A percentile compares a stretch with the other conserved stretches of the same genome.
phyloP scores from a whole-genome alignment of 2,797 vertebrate species.

The Hypotaenidia okinawae region DNA sequence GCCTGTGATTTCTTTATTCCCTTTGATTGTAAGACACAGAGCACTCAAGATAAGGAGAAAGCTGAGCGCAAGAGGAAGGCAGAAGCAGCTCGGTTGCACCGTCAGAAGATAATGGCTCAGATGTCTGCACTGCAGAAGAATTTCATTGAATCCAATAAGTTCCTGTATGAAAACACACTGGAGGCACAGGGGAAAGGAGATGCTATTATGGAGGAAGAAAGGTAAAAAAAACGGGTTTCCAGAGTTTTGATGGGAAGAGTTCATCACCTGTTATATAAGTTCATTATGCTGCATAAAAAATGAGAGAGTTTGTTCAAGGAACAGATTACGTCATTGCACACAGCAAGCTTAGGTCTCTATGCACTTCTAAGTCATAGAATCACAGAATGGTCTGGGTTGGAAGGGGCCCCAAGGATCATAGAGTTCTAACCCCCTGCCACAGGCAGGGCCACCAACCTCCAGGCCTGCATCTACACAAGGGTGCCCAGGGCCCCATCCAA shows the following conservation, averaged over 20 bases:
- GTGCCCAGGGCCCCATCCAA: too few relatives aligned
- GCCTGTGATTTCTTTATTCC: neutral
- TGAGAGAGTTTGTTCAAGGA: neutral
- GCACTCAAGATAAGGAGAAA: constrained; percentile 93
- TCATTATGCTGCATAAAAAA: neutral
- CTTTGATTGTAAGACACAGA: constrained; percentile 75
- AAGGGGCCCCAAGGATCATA: too few relatives aligned
- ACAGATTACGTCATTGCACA: neutral
- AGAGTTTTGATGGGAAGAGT: neutral
- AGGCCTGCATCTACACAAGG: too few relatives aligned
- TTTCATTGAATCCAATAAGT: constrained; percentile 97
- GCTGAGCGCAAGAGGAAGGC: constrained; percentile 96
- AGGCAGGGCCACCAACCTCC: too few relatives aligned
- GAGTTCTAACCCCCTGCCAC: too few relatives aligned
- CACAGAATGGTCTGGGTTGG: too few relatives aligned
- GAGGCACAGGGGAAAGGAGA: constrained; percentile 84
- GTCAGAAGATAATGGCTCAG: constrained; percentile 99
- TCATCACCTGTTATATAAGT: neutral
- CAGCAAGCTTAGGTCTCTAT: neutral
- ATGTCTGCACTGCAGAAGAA: constrained; percentile 99
- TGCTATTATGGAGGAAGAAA: constrained; percentile 78
- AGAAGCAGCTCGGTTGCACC: constrained; percentile 94
- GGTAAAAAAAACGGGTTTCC: constrained; percentile 71
- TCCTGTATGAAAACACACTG: constrained; percentile 92
- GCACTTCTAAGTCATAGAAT: neutral